Evolutionary conservation across 2,797 vertebrate species (phyloP), one percentile per base, ranked within the genome.

Genomic region (Galago senegalensis): DNA sequence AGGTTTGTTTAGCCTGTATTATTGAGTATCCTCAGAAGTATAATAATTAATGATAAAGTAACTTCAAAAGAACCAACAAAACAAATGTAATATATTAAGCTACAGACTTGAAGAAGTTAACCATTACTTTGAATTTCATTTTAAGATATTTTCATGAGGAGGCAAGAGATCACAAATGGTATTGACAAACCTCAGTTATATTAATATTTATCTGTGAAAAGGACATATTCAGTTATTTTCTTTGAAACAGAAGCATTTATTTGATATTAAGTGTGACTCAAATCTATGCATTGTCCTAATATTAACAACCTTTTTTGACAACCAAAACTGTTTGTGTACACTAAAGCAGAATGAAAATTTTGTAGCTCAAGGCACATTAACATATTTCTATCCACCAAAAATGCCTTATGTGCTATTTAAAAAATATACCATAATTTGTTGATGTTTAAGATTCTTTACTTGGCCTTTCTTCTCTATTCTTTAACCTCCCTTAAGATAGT

Each of bases 1-100:
- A 76, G 2, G 11, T 77, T 87, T 88, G 20, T 81, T 75, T 75
- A 83, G 25, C 13, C 87, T 76, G 25, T 90, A 5, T 86, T 87
- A 72, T 70, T 80, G 49, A 61, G 29, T 53, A 83, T 80, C 56
- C 16, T 23, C n/a, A 60, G 11, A 84, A 49, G 34, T 80, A 53
- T 56, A 87, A 79, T 83, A 67, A 83, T 40, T 70, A 70, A 34
- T 94, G 72, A 81, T 60, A 76, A 80, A 92, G 63, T 67, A 60
- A 67, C 18, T 79, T 92, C 65, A 56, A 2, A 75, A 77, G 14
- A 70, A 18, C 3, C 14, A 56, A 72, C n/a, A 90, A 94, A 94
- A 53, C 7, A 83, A 87, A 61, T 88, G 18, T 5, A 63, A 7
- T 88, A 5, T 7, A 85, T 70, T 76, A 91, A 49, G 56, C 1